Evolutionary conservation across 2,797 vertebrate genomes (phyloP).

Genomic region (Phalloptychus januarius): DNA sequence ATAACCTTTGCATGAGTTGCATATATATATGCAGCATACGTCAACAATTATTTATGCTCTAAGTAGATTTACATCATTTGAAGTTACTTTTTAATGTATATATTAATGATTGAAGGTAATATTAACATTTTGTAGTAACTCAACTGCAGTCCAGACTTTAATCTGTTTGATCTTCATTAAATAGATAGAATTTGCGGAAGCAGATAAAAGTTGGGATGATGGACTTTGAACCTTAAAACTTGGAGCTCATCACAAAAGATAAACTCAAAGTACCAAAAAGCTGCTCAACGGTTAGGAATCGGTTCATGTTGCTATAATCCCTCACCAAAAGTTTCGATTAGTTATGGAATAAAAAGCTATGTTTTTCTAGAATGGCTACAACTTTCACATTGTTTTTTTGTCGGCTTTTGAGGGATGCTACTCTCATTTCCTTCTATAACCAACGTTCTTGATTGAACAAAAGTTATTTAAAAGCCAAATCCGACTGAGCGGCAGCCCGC

Average conservation of each 20-base stretch:
- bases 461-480: neutral
- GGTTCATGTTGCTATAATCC: neutral
- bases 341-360: neutral
- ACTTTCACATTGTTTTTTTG: neutral
- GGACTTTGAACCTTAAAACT: neutral
- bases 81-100: neutral
- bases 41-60: neutral
- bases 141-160: neutral
- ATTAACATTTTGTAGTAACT: neutral
- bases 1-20: neutral
- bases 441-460: neutral
- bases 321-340: neutral
- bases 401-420: neutral
- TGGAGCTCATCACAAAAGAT: neutral
- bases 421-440: neutral
- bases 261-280: neutral
- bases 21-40: neutral
- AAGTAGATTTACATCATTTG: neutral
- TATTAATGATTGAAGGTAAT: neutral
- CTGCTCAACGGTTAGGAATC: neutral
- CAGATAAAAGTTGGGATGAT: neutral
- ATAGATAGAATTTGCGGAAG: neutral
- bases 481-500: neutral
- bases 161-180: neutral
- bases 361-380: neutral